These are phyloP conservation scores for Melanotaenia maccullochi DNA, from an alignment of 2,797 vertebrate species.

Conservation along the genomic window DNA sequence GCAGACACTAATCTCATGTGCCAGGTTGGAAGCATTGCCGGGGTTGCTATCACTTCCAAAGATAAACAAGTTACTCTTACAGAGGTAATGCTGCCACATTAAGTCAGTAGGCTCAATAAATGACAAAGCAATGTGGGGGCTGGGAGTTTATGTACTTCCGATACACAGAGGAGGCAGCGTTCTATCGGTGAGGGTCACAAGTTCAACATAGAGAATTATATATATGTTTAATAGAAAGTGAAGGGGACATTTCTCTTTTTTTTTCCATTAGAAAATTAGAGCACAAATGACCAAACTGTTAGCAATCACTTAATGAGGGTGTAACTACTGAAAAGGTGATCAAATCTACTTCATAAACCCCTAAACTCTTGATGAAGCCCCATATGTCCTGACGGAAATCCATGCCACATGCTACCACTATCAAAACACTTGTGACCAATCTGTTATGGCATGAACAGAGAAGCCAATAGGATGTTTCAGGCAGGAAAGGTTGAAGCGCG, in stretches of 20 bases:
- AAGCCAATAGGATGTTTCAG: not conserved
- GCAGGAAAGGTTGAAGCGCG: not conserved
- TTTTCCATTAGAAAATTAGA: not conserved
- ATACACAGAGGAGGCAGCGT: conserved; percentile 11
- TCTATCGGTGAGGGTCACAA: conserved; percentile 13
- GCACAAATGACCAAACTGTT: not conserved
- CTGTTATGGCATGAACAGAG: not conserved
- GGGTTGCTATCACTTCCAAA: conserved; percentile 54
- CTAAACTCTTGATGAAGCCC: no score
- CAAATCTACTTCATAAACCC: not conserved
- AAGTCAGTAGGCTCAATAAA: conserved; percentile 42
- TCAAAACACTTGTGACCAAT: not conserved
- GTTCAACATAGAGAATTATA: conserved; percentile 24
- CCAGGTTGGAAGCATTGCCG: conserved; percentile 58
- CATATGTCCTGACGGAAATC: not conserved
- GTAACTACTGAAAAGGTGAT: not conserved
- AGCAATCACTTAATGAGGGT: not conserved
- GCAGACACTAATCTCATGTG: conserved; percentile 71
- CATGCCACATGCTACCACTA: not conserved
- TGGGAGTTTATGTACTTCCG: conserved; percentile 10
- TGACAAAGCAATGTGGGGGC: conserved; percentile 26
- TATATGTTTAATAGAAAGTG: conserved; percentile 16
- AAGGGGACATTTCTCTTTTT: conserved; percentile 1
- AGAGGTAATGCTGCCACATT: conserved; percentile 49
- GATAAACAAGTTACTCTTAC: conserved; percentile 58